Conservation (phyloP, 2,797 vertebrate genomes). For the Pangasius krempfi region DNA sequence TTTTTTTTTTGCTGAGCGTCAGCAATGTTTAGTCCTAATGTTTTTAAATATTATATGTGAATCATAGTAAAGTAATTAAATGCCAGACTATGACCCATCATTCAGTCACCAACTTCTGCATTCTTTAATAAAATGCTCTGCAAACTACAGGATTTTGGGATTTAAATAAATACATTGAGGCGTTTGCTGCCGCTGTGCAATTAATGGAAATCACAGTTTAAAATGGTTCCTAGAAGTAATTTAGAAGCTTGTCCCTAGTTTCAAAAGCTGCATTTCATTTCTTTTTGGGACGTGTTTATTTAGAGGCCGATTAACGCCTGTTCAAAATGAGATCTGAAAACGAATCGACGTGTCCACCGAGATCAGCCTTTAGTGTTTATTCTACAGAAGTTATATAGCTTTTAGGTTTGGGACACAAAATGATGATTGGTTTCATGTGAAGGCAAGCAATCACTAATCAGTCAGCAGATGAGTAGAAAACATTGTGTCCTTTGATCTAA, state of each 20-base stretch:
- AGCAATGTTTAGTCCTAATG: slow-evolving; percentile 33
- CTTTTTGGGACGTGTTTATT: background rate
- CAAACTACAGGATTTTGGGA: background rate
- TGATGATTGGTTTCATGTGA: background rate
- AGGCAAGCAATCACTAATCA: background rate
- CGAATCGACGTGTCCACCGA: too few species aligned
- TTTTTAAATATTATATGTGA: slow-evolving; percentile 16
- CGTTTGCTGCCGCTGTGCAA: too few species aligned
- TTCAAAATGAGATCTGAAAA: background rate
- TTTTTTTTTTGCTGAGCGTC: slow-evolving; percentile 14
- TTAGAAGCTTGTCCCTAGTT: background rate
- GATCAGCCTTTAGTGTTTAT: too few species aligned
- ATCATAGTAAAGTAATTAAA: slow-evolving; percentile 26
- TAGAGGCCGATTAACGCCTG: background rate
- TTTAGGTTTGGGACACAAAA: background rate
- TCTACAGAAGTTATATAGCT: background rate
- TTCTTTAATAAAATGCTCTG: background rate
- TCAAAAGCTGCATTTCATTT: too few species aligned
- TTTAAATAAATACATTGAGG: background rate
- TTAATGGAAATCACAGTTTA: background rate
- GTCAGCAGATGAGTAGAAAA: background rate
- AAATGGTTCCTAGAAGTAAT: background rate
- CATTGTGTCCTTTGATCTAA: background rate
- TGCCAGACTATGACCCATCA: slow-evolving; percentile 33
- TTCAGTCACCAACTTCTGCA: slow-evolving; percentile 29